Evolutionary conservation across 2,888 invertebrate species (phyloP), one percentile per base, ranked within the genome.

Genomic region (Campaea margaritaria): DNA sequence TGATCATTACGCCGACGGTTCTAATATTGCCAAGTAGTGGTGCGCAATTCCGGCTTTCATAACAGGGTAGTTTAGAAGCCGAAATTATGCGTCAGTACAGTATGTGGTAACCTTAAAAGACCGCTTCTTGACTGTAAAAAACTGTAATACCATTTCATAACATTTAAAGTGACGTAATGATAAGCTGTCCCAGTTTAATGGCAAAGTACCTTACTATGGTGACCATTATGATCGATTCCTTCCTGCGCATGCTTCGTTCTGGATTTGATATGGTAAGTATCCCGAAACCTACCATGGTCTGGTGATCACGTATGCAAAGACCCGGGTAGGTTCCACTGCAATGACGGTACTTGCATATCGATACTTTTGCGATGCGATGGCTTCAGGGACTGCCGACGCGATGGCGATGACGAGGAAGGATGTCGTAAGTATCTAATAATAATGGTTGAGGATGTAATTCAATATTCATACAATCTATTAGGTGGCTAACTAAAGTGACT

Each of bases 331-430:
- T 96, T 96, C 86, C 94, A 94, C 66, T 97, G 97, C 84, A 92
- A 90, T 59, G 96, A 96, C 82, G 95, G 96, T 50, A 93, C 94
- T 72, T 97, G 97, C 83, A 94, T 97, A 73, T 94, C 95, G 44
- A 92, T 94, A 67, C 85, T 93, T 45, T 89, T 94, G 67, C 94
- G 95, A 50, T 97, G 97, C 83, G 95, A 97, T 81, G 95, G 96
- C 61, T 94, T 93, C 74, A 93, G 93, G 77, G 95, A 97, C 87
- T 97, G 97, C 84, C 93, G 93, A 5, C 85, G 87, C 61, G 96
- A 95, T 82, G 93, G 93, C 34, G 93, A 93, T 51, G 95, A 95
- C 73, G 95, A 95, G 77, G 85, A 91, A 58, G 93, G 87, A 62
- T 94, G 94, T 82, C 94, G 94, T 94, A 94, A 87, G 94, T 94